Evolutionary conservation across 2,888 invertebrate species (phyloP).

Genomic region (Tachina fera): DNA sequence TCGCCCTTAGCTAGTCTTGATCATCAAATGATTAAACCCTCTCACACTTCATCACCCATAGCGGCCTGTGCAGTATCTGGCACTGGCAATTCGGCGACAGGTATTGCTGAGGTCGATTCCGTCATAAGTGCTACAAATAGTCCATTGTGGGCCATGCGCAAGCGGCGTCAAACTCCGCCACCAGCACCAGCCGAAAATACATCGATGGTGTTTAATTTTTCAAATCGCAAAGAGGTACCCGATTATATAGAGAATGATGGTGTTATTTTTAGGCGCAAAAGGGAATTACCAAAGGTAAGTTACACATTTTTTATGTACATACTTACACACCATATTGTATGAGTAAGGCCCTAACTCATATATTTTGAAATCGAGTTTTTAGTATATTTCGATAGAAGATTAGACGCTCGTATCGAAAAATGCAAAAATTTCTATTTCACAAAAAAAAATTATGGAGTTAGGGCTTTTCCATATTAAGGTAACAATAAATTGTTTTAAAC

Average conservation of each 20-base stretch:
- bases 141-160: slow-evolving; percentile 79
- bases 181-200: slow-evolving; percentile 85
- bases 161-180: slow-evolving; percentile 76
- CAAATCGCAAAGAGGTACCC: slow-evolving; percentile 92
- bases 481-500: neutral
- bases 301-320: neutral
- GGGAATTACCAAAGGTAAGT: slow-evolving; percentile 90
- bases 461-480: too few species aligned
- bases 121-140: slow-evolving; percentile 74
- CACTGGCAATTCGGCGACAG: slow-evolving; percentile 49
- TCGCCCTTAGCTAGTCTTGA: slow-evolving; percentile 77
- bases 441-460: too few species aligned
- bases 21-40: slow-evolving; percentile 77
- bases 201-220: slow-evolving; percentile 94
- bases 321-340: too few species aligned
- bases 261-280: slow-evolving; percentile 87
- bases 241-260: slow-evolving; percentile 97
- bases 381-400: too few species aligned
- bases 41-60: slow-evolving; percentile 44
- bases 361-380: too few species aligned
- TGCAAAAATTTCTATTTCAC: too few species aligned
- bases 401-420: too few species aligned
- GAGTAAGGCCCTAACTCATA: too few species aligned
- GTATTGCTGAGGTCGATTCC: slow-evolving; percentile 76
- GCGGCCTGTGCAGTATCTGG: slow-evolving; percentile 31